Evolutionary conservation across 1,140 invertebrate genomes (phyloP).

Genomic region (Colletes gigas): DNA sequence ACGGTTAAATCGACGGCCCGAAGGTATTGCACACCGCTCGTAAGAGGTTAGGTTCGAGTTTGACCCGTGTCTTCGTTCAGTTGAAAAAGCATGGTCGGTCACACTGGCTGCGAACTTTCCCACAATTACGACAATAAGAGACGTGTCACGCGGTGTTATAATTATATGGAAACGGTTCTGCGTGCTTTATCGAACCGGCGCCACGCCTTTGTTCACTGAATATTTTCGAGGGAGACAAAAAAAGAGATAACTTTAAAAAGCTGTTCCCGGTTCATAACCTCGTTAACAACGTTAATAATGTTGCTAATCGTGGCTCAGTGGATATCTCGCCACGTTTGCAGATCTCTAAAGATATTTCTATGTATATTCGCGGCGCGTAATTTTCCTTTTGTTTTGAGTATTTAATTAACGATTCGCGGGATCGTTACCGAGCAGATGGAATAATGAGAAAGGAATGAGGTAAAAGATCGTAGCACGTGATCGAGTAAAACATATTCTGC

Average conservation of each 20-base stretch:
- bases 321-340: too few relatives aligned
- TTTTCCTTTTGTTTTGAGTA: neutral
- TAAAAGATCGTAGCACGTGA: neutral
- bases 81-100: too few relatives aligned
- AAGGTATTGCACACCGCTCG: too few relatives aligned
- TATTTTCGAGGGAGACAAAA: neutral
- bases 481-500: constrained; percentile 32
- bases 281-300: too few relatives aligned
- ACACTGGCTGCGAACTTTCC: neutral
- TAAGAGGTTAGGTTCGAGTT: too few relatives aligned
- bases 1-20: too few relatives aligned
- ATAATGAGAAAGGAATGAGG: neutral
- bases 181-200: constrained; percentile 1
- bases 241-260: neutral
- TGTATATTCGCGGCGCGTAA: neutral
- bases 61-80: too few relatives aligned
- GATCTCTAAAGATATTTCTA: too few relatives aligned
- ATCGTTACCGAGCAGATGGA: too few relatives aligned
- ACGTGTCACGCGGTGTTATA: neutral
- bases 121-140: neutral
- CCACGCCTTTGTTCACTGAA: neutral
- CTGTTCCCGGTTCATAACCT: neutral
- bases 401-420: too few relatives aligned
- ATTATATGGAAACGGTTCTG: neutral
- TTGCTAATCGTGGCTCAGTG: too few relatives aligned